A percentile compares a stretch with the other conserved stretches of the same genome.
Evolutionary conservation across 2,113 vertebrate genomes (phyloP).

Genomic region (Phoxinus phoxinus): DNA sequence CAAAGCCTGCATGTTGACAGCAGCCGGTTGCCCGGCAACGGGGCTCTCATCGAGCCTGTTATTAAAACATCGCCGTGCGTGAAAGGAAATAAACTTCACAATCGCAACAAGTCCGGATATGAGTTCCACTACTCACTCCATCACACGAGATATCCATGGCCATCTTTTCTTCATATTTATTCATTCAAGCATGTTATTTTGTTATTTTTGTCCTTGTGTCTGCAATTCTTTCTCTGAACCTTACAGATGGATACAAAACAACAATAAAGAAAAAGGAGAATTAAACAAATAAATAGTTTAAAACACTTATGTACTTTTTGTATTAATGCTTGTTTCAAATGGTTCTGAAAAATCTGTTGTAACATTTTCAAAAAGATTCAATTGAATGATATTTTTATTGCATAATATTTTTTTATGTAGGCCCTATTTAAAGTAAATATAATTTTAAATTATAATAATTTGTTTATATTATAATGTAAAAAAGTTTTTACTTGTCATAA

Average conservation of each 20-base stretch:
- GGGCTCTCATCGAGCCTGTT: conserved; percentile 31
- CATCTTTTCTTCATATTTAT: conserved; percentile 24
- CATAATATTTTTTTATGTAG: no score
- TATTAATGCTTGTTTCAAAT: neutral
- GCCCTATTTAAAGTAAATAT: no score
- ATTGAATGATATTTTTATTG: neutral
- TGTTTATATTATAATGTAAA: no score
- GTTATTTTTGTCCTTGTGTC: neutral
- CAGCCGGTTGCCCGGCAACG: conserved; percentile 52
- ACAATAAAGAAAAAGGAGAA: neutral
- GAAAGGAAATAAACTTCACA: conserved; percentile 51
- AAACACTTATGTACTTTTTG: neutral
- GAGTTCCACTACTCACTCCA: conserved; percentile 30
- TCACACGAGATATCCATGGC: conserved; percentile 23
- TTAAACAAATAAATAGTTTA: neutral
- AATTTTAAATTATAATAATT: no score
- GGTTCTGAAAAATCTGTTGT: neutral
- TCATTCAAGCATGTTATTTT: neutral
- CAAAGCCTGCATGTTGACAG: conserved; percentile 56
- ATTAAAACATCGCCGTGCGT: conserved; percentile 50
- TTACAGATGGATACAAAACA: neutral
- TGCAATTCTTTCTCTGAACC: neutral
- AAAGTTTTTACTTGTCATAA: no score
- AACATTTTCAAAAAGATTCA: neutral
- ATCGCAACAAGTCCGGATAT: conserved; percentile 48